These are phyloP conservation scores for Dichetophora obliterata DNA, from an alignment of 2,888 invertebrate genomes.

Conservation along the genomic window DNA sequence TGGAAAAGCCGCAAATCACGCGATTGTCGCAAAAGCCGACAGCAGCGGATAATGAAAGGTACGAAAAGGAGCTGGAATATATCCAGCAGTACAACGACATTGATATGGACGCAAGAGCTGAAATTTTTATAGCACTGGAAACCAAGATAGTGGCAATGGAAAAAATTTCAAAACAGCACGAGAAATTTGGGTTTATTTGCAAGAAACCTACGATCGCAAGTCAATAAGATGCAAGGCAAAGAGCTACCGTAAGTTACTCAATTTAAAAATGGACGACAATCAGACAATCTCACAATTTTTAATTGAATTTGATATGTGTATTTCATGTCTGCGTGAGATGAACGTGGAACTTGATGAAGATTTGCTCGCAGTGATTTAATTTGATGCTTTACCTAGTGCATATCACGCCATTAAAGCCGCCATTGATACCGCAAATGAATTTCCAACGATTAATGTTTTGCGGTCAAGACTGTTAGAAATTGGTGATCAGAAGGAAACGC, in stretches of 20 bases:
- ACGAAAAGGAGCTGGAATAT: neutral
- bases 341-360: too few species aligned
- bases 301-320: too few species aligned
- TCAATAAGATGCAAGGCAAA: conserved; percentile 27
- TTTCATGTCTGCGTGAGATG: too few species aligned
- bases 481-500: too few species aligned
- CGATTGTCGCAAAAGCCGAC: neutral
- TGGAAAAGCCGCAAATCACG: neutral
- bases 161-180: too few species aligned
- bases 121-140: conserved; percentile 26
- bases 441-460: too few species aligned
- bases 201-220: too few species aligned
- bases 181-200: too few species aligned
- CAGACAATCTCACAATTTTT: too few species aligned
- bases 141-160: conserved; percentile 26
- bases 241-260: conserved; percentile 35
- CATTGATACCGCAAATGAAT: conserved; percentile 10
- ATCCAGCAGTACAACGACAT: neutral
- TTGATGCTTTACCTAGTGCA: conserved; percentile 16
- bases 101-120: conserved; percentile 30
- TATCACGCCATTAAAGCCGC: neutral
- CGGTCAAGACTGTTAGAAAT: too few species aligned
- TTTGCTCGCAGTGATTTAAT: conserved; percentile 17
- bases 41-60: neutral
- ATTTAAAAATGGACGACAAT: conserved; percentile 27